Conservation (phyloP, 1,140 invertebrate species). For the Temnothorax curvispinosus region DNA sequence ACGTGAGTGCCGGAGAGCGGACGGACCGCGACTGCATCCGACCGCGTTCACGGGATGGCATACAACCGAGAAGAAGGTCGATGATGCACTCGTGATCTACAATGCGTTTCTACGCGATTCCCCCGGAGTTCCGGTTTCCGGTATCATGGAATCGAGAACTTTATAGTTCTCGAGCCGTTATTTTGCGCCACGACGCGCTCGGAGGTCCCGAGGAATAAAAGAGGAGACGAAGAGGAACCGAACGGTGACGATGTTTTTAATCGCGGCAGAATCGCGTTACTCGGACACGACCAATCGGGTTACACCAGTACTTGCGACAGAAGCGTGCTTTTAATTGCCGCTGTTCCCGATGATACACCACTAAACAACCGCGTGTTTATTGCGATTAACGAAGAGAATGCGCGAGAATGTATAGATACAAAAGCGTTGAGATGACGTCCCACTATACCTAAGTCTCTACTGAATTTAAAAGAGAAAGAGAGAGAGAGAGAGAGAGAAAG, state of each 20-base stretch:
- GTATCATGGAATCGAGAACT: neutral
- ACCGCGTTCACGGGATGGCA: neutral
- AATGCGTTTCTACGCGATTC: neutral
- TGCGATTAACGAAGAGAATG: neutral
- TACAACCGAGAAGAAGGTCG: neutral
- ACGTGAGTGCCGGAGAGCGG: conserved; percentile 14
- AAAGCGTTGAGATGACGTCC: neutral
- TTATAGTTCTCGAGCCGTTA: neutral
- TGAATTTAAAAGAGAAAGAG: neutral
- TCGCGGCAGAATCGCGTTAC: conserved; percentile 56
- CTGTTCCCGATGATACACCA: neutral
- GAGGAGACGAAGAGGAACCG: neutral
- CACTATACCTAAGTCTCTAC: neutral
- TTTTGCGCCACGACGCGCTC: neutral
- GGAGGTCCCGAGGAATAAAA: neutral
- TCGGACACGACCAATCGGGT: conserved; percentile 50
- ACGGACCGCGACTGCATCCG: conserved; percentile 33
- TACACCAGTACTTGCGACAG: neutral
- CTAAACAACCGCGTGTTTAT: neutral
- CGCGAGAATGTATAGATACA: neutral
- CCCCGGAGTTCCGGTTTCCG: neutral
- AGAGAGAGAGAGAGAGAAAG: neutral
- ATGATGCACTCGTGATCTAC: neutral
- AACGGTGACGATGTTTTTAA: neutral
- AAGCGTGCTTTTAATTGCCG: neutral